These are phyloP conservation scores for Thomomys bottae DNA, from an alignment of 2,113 vertebrate genomes.

Conservation along the genomic window DNA sequence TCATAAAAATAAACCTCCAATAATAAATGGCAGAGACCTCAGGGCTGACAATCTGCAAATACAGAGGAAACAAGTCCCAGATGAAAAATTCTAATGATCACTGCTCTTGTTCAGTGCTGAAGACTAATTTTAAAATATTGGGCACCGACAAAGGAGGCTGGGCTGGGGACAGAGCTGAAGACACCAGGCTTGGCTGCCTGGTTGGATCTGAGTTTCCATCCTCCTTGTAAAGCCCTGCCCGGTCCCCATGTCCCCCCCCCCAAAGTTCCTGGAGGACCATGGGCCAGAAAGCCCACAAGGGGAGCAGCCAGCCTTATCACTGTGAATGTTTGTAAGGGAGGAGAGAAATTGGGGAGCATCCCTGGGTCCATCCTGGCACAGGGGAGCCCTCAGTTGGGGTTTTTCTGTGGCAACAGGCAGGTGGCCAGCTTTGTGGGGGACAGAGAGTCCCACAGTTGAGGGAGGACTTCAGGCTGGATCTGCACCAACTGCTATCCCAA, in stretches of 20 bases:
- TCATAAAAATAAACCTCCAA: neutral
- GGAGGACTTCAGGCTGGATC: slow-evolving; percentile 1
- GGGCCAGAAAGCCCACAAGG: neutral
- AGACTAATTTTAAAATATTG: slow-evolving; percentile 56
- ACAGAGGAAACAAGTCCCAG: slow-evolving; percentile 42
- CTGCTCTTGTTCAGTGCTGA: slow-evolving; percentile 51
- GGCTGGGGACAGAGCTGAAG: neutral
- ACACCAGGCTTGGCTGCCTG: too few species aligned
- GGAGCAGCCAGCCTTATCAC: neutral
- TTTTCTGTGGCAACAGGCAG: neutral
- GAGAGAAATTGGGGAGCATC: neutral
- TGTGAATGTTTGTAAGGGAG: neutral
- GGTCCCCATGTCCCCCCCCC: neutral
- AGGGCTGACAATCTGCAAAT: slow-evolving; percentile 37
- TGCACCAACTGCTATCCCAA: slow-evolving; percentile 32
- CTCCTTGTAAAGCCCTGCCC: neutral
- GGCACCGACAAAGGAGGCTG: neutral
- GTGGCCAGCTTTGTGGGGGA: accelerated
- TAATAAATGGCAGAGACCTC: slow-evolving; percentile 27
- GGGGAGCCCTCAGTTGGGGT: neutral
- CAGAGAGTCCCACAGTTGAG: neutral
- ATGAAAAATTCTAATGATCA: slow-evolving; percentile 61
- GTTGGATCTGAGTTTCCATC: too few species aligned
- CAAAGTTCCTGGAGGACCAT: neutral
- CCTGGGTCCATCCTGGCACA: neutral